Evolutionary conservation across 2,113 vertebrate species (phyloP).

Genomic region (Rhipidura dahli): DNA sequence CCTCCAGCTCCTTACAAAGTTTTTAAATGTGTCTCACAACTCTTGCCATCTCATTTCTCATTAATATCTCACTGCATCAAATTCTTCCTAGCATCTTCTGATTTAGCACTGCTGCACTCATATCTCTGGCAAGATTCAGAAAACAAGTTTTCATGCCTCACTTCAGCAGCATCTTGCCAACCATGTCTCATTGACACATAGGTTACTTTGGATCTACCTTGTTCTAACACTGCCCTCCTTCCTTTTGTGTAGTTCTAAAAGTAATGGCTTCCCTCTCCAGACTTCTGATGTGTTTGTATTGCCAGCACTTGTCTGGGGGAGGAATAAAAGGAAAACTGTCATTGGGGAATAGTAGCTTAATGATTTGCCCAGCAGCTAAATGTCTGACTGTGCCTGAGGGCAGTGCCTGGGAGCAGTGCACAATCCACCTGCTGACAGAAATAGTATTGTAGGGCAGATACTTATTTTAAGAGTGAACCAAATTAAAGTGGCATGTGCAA

Average conservation of each 20-base stretch:
- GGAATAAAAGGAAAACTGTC: not conserved
- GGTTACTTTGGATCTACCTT: not conserved
- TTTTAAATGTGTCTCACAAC: not conserved
- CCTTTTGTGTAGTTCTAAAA: not conserved
- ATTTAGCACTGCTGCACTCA: not conserved
- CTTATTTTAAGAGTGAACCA: not conserved
- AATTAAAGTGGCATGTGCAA: not conserved
- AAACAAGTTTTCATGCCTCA: not conserved
- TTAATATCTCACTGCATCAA: not conserved
- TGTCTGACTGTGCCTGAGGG: not conserved
- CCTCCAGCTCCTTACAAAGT: not conserved
- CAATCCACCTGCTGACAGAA: not conserved
- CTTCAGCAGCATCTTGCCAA: not conserved
- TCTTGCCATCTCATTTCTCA: not conserved
- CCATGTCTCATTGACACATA: fast-evolving
- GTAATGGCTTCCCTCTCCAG: not conserved
- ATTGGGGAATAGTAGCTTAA: not conserved
- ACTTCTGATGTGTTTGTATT: not conserved
- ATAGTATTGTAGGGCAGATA: not conserved
- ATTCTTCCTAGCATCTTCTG: not conserved
- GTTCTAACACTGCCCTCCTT: not conserved
- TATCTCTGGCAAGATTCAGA: not conserved
- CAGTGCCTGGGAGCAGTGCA: not conserved
- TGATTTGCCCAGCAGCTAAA: not conserved
- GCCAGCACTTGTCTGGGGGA: not conserved